Percentiles rank a stretch among this genome's conserved stretches.
Conservation (phyloP, 1,140 invertebrate species). For the Pogonomyrmex californicus region DNA sequence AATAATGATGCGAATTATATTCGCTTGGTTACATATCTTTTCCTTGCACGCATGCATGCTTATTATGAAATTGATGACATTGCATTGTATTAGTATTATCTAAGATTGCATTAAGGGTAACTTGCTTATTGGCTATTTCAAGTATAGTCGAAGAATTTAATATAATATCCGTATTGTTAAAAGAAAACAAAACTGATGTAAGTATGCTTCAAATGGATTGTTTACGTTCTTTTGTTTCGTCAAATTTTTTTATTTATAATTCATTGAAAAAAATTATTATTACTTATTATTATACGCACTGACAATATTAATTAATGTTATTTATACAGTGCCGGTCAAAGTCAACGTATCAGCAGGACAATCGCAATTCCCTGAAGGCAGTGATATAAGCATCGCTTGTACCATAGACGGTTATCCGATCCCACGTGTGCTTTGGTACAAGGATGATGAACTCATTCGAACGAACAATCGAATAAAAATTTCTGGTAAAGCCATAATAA, state of each 20-base stretch:
- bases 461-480: slow-evolving; percentile 87
- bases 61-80: slow-evolving; percentile 22
- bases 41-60: background rate
- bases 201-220: background rate
- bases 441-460: slow-evolving; percentile 89
- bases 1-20: slow-evolving; percentile 17
- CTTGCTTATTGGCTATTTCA: slow-evolving; percentile 33
- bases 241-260: background rate
- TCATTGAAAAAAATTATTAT: background rate
- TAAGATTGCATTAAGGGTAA: slow-evolving; percentile 1
- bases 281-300: background rate
- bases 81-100: background rate
- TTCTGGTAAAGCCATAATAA: slow-evolving; percentile 86
- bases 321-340: slow-evolving; percentile 88
- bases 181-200: background rate
- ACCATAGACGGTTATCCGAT: slow-evolving; percentile 92
- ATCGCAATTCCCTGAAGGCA: slow-evolving; percentile 88
- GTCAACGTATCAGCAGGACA: slow-evolving; percentile 88
- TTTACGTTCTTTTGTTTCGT: background rate
- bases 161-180: background rate
- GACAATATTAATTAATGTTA: background rate
- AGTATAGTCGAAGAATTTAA: slow-evolving; percentile 8
- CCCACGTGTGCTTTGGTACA: slow-evolving; percentile 93
- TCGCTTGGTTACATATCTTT: background rate
- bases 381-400: slow-evolving; percentile 91